Base-by-base conservation (phyloP, 2,888 invertebrate species). In the Trissoscelio sp. region DNA sequence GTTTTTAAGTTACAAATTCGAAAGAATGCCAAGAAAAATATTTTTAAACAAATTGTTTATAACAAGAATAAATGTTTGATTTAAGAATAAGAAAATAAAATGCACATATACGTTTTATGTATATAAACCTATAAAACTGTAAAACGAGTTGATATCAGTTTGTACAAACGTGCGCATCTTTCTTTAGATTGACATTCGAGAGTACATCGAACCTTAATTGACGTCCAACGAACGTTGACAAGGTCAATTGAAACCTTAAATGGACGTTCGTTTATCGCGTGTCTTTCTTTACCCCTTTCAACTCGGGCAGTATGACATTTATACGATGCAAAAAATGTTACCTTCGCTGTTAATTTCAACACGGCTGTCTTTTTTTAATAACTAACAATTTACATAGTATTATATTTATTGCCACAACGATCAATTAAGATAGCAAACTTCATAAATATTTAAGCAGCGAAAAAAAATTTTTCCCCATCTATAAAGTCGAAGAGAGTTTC, bases 231-330 rank as follows among this genome's bases (percentile, higher is more conserved):
- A 42, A 69, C 60, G 18, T 77, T 12, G 62, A 44, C 69, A 77
- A 77, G 69, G 77, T 70, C 55, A 62, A 51, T 39, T 48, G 69
- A 77, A 69, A 53, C 69, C 77, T 60, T 66, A 62, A 69, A 77
- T 11, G 55, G 28, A 42, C 66, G 37, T 60, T 60, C 48, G 16
- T 64, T 74, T 74, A 64, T 51, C 34, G 48, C 62, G 44, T 73
- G 22, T 34, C 44, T 34, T 22, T 20, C 20, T 24, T 60, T 51
- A 6, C 31, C 31, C 42, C 6, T 37, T 37, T 11, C n/a, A n/a
- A n/a, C 20, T 28, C 4, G 9, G 2, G 7, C 18, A 12, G 9
- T 46, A 20, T 28, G 7, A 55, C 16, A 9, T 31, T 55, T 11
- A 31, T 16, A n/a, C 11, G 18, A 1, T 14, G 42, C 12, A 22